Evolutionary conservation across 2,113 vertebrate genomes (phyloP).

Genomic region (Eleginops maclovinus): DNA sequence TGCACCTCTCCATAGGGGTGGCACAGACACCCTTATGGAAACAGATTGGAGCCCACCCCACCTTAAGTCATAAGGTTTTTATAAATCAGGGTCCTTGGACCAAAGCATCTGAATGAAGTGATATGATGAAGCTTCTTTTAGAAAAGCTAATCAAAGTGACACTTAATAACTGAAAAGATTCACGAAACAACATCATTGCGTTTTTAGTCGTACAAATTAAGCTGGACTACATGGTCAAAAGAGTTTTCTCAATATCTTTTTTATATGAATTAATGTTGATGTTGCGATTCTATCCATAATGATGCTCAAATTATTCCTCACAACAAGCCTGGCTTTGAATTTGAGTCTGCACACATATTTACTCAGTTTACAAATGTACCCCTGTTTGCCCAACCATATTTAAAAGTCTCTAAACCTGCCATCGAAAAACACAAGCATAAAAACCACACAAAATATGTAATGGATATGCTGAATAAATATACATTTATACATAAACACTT

Average conservation of each 20-base stretch:
- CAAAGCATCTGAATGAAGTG: not conserved
- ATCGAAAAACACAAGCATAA: constrained; percentile 17
- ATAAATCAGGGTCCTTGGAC: no score
- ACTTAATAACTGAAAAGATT: not conserved
- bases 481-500: constrained; percentile 34
- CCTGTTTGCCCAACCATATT: not conserved
- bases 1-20: not conserved
- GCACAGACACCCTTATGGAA: not conserved
- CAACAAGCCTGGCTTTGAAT: not conserved
- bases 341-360: not conserved
- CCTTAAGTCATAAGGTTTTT: not conserved
- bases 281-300: not conserved
- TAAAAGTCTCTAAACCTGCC: not conserved
- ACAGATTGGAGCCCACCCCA: not conserved
- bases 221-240: no score
- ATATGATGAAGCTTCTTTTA: not conserved
- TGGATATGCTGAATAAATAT: constrained; percentile 39
- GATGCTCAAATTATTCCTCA: not conserved
- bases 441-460: constrained; percentile 5
- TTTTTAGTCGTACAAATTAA: not conserved
- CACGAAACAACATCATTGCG: not conserved
- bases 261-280: no score
- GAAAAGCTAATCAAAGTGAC: not conserved
- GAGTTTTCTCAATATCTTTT: no score
- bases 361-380: not conserved